Conservation (phyloP, 1,140 invertebrate genomes). For the Drosophila sturtevanti region DNA sequence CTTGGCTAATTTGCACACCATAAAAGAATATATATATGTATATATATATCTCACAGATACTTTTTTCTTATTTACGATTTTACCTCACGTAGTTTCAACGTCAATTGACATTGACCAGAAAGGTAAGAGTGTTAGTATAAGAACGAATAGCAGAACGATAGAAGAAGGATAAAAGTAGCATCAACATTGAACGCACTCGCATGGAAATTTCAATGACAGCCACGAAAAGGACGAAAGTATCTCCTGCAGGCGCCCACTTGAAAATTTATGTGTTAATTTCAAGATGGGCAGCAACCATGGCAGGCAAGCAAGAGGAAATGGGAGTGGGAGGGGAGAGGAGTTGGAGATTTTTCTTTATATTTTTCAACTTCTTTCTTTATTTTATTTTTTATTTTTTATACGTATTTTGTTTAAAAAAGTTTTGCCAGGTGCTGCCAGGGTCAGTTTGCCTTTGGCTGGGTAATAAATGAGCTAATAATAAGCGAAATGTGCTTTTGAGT, state of each 20-base stretch:
- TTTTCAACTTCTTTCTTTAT: constrained; percentile 27
- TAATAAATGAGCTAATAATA: constrained; percentile 82
- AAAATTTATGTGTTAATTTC: constrained; percentile 82
- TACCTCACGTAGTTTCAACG: constrained; percentile 71
- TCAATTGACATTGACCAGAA: constrained; percentile 67
- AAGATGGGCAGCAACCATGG: constrained; percentile 51
- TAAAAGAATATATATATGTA: constrained; percentile 44
- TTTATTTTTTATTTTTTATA: constrained; percentile 32
- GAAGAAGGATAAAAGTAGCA: neutral
- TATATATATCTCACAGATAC: constrained; percentile 54
- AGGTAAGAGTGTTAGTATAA: constrained; percentile 35
- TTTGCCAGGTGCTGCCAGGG: constrained; percentile 74
- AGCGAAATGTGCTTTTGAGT: constrained; percentile 82
- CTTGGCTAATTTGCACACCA: constrained; percentile 58
- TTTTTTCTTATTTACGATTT: constrained; percentile 41
- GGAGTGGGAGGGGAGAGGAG: too few species aligned
- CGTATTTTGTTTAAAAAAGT: constrained; percentile 67
- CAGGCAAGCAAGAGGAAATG: neutral
- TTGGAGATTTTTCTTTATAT: constrained; percentile 30
- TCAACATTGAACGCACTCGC: constrained; percentile 64
- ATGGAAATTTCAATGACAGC: constrained; percentile 79
- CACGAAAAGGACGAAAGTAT: constrained; percentile 31
- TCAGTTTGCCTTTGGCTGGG: constrained; percentile 63
- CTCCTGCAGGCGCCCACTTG: constrained; percentile 72
- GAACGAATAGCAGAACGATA: constrained; percentile 10